Base-by-base conservation (phyloP, 53 echinoderm and acorn worm genomes). In the Hippasteria phrygiana region DNA sequence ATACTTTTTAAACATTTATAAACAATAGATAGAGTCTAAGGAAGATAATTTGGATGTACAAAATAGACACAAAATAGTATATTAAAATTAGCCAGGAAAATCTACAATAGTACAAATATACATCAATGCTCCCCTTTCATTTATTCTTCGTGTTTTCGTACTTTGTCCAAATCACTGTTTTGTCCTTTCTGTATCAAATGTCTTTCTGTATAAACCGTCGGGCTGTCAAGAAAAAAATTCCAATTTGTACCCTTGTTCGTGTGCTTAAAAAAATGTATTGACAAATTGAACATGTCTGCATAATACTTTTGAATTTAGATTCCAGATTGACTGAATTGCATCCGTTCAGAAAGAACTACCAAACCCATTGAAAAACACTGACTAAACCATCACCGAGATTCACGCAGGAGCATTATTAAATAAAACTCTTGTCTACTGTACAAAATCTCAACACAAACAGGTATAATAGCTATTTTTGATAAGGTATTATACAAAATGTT, bases 61-160 rank as follows among this genome's bases (percentile, higher is more conserved):
- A 85, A 85, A 85, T 85, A 85, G 70, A 85, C 85, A 85, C 85
- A 85, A 85, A 85, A 85, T 85, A 85, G 85, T 85, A 85, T 85
- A 85, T 85, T 85, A 85, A 85, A 85, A 85, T 85, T 85, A 85
- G 70, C 85, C 53, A 85, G 81, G 66, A 85, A 85, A 85, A 85
- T 85, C 85, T 85, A 85, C 85, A 85, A 85, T 85, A 85, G 85
- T 85, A 85, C 85, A 85, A 85, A 85, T 85, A 85, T 85, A 85
- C 85, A 85, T 50, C 70, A 85, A 33, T 85, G 85, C 85, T 85
- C 85, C 85, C 71, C 70, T 70, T 48, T 36, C 43, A 70, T 46
- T 85, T 64, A 35, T 64, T 22, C 31, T 50, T 83, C 35, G 16
- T 48, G 35, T 36, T 51, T 51, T 43, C 39, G 22, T 24, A 36